phyloP scores from a whole-genome alignment of 1,140 invertebrate species.

The Yoshiicerus persimilis region DNA sequence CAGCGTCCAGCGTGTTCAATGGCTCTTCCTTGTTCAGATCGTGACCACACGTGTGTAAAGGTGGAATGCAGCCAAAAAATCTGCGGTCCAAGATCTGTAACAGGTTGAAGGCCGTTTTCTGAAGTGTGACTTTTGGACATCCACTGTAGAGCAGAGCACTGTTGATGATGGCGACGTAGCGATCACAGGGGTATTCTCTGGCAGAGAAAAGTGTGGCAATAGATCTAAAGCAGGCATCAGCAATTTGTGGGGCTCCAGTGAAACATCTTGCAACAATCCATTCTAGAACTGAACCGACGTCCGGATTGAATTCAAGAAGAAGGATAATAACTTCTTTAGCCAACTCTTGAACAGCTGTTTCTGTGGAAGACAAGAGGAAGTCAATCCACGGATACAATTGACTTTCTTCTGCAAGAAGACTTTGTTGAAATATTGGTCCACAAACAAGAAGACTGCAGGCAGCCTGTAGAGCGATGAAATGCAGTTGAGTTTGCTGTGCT shows the following conservation, averaged over 20 bases:
- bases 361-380: slow-evolving; percentile 79
- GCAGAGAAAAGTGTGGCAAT: slow-evolving; percentile 94
- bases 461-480: slow-evolving; percentile 73
- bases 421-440: slow-evolving; percentile 84
- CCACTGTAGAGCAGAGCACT: slow-evolving; percentile 95
- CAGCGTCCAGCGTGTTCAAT: slow-evolving; percentile 68
- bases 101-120: slow-evolving; percentile 90
- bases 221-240: slow-evolving; percentile 93
- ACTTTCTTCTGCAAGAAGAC: slow-evolving; percentile 83
- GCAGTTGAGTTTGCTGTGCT: slow-evolving; percentile 61
- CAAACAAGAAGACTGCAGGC: slow-evolving; percentile 94
- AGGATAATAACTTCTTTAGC: slow-evolving; percentile 91
- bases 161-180: slow-evolving; percentile 96
- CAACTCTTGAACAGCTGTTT: slow-evolving; percentile 69
- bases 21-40: neutral
- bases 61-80: slow-evolving; percentile 82
- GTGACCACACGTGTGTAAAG: slow-evolving; percentile 45
- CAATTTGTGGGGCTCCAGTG: slow-evolving; percentile 82
- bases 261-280: slow-evolving; percentile 98
- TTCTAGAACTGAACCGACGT: slow-evolving; percentile 87
- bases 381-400: slow-evolving; percentile 90
- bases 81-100: slow-evolving; percentile 90
- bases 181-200: slow-evolving; percentile 97
- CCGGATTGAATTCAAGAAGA: slow-evolving; percentile 93
- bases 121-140: slow-evolving; percentile 83